These are phyloP conservation scores for Hydrophis major DNA, from an alignment of 2,797 vertebrate species.

Conservation along the genomic window DNA sequence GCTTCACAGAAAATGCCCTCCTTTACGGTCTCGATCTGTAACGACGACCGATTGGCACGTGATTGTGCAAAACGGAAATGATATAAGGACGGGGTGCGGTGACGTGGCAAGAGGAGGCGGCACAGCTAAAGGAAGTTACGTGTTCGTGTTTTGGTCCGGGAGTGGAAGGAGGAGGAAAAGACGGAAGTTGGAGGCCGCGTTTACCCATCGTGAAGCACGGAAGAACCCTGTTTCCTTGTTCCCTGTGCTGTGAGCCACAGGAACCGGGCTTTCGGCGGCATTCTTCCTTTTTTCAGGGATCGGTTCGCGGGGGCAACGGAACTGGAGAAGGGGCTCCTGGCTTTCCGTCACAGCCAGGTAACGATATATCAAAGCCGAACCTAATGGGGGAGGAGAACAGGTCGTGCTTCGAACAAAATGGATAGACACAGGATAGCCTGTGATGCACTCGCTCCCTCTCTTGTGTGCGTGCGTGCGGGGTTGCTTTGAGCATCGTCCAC, in stretches of 20 bases:
- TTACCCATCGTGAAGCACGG: slow-evolving; percentile 21
- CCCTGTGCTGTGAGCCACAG: not conserved
- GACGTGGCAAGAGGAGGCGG: slow-evolving; percentile 40
- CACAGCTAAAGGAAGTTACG: slow-evolving; percentile 64
- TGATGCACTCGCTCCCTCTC: too few species aligned
- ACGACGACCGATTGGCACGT: not conserved
- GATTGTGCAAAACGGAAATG: slow-evolving; percentile 45
- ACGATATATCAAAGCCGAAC: not conserved
- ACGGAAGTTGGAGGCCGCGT: slow-evolving; percentile 59
- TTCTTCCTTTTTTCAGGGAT: not conserved
- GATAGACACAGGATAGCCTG: not conserved
- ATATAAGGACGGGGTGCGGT: not conserved
- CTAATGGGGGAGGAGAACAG: not conserved
- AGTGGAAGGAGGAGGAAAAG: slow-evolving; percentile 39
- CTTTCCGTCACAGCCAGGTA: slow-evolving; percentile 5
- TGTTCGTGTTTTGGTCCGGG: slow-evolving; percentile 71
- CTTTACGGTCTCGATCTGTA: too few species aligned
- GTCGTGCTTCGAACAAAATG: not conserved
- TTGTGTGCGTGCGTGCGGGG: too few species aligned
- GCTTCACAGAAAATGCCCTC: not conserved
- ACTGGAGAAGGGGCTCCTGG: not conserved
- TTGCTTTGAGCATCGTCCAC: not conserved
- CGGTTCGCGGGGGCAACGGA: not conserved
- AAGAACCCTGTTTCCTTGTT: slow-evolving; percentile 30
- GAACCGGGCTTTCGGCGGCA: not conserved